A percentile compares a stretch with the other conserved stretches of the same genome.
These are phyloP conservation scores for Selenia dentaria DNA, from an alignment of 2,888 invertebrate genomes.

Conservation along the genomic window DNA sequence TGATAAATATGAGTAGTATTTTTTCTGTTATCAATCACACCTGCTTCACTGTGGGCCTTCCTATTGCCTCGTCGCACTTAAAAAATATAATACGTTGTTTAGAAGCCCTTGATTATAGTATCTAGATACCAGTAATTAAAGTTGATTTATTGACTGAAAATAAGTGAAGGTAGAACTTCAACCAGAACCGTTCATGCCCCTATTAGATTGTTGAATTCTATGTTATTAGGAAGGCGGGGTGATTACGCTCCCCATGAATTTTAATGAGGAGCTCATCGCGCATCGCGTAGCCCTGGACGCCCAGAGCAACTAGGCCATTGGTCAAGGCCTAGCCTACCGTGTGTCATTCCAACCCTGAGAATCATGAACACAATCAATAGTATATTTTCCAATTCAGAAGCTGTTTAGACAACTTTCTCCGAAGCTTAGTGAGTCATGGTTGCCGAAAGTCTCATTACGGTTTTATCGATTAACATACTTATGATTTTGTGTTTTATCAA, in stretches of 20 bases:
- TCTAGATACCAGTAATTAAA: background rate
- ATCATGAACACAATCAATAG: slow-evolving; percentile 2
- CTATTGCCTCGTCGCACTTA: too few relatives aligned
- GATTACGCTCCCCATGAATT: slow-evolving; percentile 49
- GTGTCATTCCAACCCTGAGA: slow-evolving; percentile 11
- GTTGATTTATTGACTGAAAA: slow-evolving; percentile 12
- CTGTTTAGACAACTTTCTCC: slow-evolving; percentile 16
- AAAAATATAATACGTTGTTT: too few relatives aligned
- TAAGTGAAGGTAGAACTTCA: slow-evolving; percentile 20
- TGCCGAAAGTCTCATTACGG: background rate
- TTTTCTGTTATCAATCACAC: too few relatives aligned
- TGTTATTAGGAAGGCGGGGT: slow-evolving; percentile 22
- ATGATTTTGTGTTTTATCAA: background rate
- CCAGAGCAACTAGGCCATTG: slow-evolving; percentile 28
- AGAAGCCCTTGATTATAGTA: too few relatives aligned
- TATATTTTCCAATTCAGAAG: slow-evolving; percentile 4
- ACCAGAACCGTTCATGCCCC: slow-evolving; percentile 33
- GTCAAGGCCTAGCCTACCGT: slow-evolving; percentile 23
- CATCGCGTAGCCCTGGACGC: slow-evolving; percentile 7
- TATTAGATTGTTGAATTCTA: background rate
- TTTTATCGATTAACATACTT: background rate
- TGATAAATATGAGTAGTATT: too few relatives aligned
- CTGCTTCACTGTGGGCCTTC: too few relatives aligned
- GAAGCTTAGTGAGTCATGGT: slow-evolving; percentile 4
- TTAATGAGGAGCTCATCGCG: slow-evolving; percentile 36